These are phyloP conservation scores for Tyrophagus putrescentiae DNA, from an alignment of 1,140 invertebrate genomes.

Conservation along the genomic window DNA sequence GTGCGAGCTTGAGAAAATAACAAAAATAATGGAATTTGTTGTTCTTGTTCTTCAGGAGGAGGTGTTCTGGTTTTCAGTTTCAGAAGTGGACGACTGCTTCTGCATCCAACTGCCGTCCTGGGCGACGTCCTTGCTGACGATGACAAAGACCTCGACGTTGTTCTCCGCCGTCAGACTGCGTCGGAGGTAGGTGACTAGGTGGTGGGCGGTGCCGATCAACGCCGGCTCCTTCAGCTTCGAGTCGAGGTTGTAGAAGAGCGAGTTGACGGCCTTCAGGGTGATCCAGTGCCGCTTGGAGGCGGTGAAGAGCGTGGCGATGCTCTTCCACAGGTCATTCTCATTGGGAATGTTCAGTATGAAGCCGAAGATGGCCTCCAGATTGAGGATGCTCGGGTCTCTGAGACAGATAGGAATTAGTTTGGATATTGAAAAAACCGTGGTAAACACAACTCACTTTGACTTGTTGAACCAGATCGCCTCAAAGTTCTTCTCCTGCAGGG, in stretches of 20 bases:
- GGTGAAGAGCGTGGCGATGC: conserved; percentile 48
- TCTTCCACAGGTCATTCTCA: conserved; percentile 1
- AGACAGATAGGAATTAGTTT: conserved; percentile 8
- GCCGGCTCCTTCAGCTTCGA: conserved; percentile 73
- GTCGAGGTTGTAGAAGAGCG: conserved; percentile 77
- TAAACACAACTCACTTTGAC: conserved; percentile 53
- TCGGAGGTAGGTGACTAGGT: conserved; percentile 54
- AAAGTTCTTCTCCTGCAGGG: conserved; percentile 62
- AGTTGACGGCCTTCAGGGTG: conserved; percentile 53
- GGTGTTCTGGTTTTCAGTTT: too few species aligned
- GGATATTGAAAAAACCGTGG: neutral
- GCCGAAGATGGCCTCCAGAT: conserved; percentile 62
- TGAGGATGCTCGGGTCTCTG: conserved; percentile 59
- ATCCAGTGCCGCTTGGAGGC: conserved; percentile 66
- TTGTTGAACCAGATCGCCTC: conserved; percentile 94
- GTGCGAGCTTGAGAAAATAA: too few species aligned
- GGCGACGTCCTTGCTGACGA: conserved; percentile 57
- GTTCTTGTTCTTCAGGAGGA: too few species aligned
- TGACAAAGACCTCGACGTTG: conserved; percentile 56
- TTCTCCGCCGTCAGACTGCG: conserved; percentile 51
- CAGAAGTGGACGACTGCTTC: too few species aligned
- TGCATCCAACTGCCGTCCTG: conserved; percentile 48
- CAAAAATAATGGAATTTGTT: too few species aligned
- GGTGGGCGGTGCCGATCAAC: conserved; percentile 52
- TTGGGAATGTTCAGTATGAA: conserved; percentile 79